Percentiles rank a stretch among this genome's conserved stretches.
These are phyloP conservation scores for Dioctria rufipes DNA, from an alignment of 2,888 invertebrate species.

Conservation along the genomic window DNA sequence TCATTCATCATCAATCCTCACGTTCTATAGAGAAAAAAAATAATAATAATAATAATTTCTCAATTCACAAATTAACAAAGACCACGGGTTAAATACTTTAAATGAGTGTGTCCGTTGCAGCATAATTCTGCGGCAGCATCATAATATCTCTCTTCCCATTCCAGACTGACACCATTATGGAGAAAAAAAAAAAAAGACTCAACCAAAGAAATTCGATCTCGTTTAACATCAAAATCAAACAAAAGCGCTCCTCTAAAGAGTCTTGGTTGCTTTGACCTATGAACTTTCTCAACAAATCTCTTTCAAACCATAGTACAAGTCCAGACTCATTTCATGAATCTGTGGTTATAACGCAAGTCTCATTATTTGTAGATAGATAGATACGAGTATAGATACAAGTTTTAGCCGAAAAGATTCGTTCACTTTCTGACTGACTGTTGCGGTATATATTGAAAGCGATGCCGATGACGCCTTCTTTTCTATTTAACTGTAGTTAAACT, in stretches of 20 bases:
- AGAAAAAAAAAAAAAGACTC: neutral
- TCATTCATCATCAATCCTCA: too few relatives aligned
- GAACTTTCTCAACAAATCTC: constrained; percentile 22
- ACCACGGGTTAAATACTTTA: neutral
- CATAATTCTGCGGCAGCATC: too few relatives aligned
- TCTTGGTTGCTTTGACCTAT: neutral
- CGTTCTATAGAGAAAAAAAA: too few relatives aligned
- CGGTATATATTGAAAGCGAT: neutral
- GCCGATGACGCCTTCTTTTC: neutral
- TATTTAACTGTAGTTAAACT: neutral
- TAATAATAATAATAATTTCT: neutral
- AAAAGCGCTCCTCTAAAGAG: neutral
- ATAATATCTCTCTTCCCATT: neutral
- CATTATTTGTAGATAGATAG: neutral
- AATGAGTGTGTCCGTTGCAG: constrained; percentile 1
- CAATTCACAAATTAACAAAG: constrained; percentile 6
- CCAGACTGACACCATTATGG: neutral
- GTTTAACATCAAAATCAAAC: neutral
- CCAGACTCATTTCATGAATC: neutral
- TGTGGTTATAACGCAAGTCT: neutral
- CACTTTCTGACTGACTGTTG: neutral
- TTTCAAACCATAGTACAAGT: neutral
- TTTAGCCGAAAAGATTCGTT: constrained; percentile 7
- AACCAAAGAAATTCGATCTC: constrained; percentile 4
- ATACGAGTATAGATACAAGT: constrained; percentile 1